These are phyloP conservation scores for Drosophila tsacasi DNA, from an alignment of 1,140 invertebrate genomes.

Conservation along the genomic window DNA sequence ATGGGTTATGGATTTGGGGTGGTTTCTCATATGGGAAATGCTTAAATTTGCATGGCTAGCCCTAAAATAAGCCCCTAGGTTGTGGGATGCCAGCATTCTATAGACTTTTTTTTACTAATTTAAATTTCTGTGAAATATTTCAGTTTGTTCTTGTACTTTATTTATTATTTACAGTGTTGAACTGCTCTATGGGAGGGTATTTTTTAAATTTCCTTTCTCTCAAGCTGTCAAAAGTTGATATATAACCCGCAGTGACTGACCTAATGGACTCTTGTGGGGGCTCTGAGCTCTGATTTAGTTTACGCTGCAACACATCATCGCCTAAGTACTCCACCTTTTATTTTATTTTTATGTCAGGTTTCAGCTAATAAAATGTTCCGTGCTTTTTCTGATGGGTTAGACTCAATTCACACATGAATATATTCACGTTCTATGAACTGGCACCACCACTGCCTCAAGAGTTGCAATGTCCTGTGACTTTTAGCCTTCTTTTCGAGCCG, in stretches of 20 bases:
- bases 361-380: background rate
- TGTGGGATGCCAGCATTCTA: background rate
- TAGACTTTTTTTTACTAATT: background rate
- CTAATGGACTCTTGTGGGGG: background rate
- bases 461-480: background rate
- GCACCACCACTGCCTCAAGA: background rate
- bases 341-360: no score
- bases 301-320: background rate
- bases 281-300: background rate
- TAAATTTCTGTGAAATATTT: no score
- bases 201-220: background rate
- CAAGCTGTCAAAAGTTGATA: constrained; percentile 1
- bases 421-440: background rate
- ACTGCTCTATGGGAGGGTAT: background rate
- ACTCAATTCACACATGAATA: background rate
- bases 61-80: constrained; percentile 1
- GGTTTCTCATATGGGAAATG: background rate
- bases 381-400: background rate
- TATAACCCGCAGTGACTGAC: background rate
- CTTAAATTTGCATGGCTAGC: constrained; percentile 35
- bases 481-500: background rate
- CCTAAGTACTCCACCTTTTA: background rate
- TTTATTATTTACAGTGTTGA: background rate
- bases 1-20: constrained; percentile 24
- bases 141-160: no score